Conservation (phyloP, 2,797 vertebrate species). For the Mionectes olivaceus region DNA sequence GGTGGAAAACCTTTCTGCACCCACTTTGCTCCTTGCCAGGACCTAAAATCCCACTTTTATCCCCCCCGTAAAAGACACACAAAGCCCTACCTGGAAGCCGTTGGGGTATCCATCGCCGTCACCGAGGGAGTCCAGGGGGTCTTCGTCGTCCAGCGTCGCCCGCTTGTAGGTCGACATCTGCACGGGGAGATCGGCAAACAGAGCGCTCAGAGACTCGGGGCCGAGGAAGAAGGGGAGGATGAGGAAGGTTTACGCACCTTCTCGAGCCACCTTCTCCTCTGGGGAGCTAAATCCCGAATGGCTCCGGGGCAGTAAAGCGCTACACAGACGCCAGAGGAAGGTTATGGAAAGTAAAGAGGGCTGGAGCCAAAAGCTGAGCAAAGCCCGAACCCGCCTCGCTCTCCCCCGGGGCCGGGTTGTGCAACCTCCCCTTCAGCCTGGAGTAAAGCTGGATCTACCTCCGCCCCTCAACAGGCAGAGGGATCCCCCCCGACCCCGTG, state of each 20-base stretch:
- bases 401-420: constrained; percentile 13
- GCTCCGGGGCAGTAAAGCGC: background rate
- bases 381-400: constrained; percentile 34
- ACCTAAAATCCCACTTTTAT: background rate
- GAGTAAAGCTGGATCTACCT: constrained; percentile 9
- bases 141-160: constrained; percentile 94
- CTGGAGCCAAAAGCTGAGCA: background rate
- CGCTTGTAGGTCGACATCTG: constrained; percentile 97
- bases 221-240: background rate
- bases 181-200: constrained; percentile 78
- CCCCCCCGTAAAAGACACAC: fast-evolving
- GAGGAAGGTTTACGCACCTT: background rate
- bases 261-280: background rate
- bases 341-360: constrained; percentile 1
- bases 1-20: background rate
- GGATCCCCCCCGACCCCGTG: background rate
- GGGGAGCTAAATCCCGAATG: background rate
- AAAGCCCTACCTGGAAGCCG: constrained; percentile 85
- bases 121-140: constrained; percentile 87
- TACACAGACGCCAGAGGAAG: background rate
- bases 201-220: constrained; percentile 77
- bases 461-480: background rate
- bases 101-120: constrained; percentile 87
- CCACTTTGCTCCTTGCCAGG: background rate
- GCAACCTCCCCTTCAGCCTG: constrained; percentile 38